Base-by-base conservation (phyloP, 2,113 vertebrate genomes). In the Tragulus kanchil region DNA sequence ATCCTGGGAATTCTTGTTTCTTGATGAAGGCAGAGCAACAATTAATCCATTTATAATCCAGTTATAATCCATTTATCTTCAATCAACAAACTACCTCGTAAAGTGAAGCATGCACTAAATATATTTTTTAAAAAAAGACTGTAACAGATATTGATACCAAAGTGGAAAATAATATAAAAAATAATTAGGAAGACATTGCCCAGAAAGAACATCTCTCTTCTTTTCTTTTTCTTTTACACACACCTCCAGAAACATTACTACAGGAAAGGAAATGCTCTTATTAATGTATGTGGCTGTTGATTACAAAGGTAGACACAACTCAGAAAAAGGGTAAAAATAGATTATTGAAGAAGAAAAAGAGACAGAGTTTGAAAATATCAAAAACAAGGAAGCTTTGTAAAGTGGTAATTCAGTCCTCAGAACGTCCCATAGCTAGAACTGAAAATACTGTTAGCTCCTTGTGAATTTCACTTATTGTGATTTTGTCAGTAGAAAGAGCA, bases 71-170 rank as follows among this genome's bases (percentile, higher is more conserved):
- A 97, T 58, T 71, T 81, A 95, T 91, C 31, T 95, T 14, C 15
- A 97, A 89, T 52, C 59, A 89, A 78, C 5, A 89, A 87, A 94
- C 50, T 84, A 73, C 16, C 59, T 94, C 81, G 88, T 77, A 90
- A 95, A 54, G 19, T 73, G 13, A 1, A 75, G 61, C 48, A 67
- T n/a, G n/a, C 89, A 83, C 64, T 65, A 95, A 92, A 91, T 45
- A 17, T 2, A 82, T 84, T 96, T 93, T 85, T 78, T 17, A 16
- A 42, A 82, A 86, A 59, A n/a, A 65, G 36, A 62, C 8, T 59
- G 31, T 26, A 62, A 75, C 2, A 36, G 2, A 67, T 42, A 83
- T 86, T 50, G 42, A 90, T 78, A 85, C 1, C 8, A 81, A 94
- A 94, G 11, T 48, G 7, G 7, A 23, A 83, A 71, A 81, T 87